A percentile compares a stretch with the other conserved stretches of the same genome.
phyloP scores from a whole-genome alignment of 2,113 vertebrate genomes.

The Carollia perspicillata region DNA sequence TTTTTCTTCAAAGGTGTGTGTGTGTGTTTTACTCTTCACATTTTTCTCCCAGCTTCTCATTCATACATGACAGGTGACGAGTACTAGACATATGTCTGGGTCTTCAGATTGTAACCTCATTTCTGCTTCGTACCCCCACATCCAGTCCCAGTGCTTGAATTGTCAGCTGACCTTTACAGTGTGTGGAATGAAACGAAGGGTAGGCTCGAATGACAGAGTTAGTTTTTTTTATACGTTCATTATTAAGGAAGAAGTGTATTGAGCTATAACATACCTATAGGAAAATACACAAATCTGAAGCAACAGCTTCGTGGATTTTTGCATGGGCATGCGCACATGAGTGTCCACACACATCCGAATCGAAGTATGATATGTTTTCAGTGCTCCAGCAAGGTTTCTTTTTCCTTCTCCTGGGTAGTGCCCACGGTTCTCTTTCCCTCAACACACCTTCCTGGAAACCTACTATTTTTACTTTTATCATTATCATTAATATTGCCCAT shows the following conservation, averaged over 20 bases:
- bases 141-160: neutral
- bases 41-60: neutral
- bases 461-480: neutral
- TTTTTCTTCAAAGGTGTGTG: neutral
- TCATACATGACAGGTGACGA: neutral
- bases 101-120: neutral
- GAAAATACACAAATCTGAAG: neutral
- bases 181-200: neutral
- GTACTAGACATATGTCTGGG: neutral
- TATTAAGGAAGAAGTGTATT: neutral
- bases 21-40: neutral
- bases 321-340: neutral
- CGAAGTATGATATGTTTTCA: neutral
- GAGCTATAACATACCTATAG: neutral
- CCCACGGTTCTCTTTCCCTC: neutral
- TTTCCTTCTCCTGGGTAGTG: no score
- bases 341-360: neutral
- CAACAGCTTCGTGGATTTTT: neutral
- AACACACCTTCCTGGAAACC: neutral
- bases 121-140: neutral
- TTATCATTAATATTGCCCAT: neutral
- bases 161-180: neutral
- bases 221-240: neutral
- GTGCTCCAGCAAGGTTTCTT: fast-evolving
- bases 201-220: neutral